phyloP scores from a whole-genome alignment of 2,888 invertebrate species.

The Ferrisia virgata region DNA sequence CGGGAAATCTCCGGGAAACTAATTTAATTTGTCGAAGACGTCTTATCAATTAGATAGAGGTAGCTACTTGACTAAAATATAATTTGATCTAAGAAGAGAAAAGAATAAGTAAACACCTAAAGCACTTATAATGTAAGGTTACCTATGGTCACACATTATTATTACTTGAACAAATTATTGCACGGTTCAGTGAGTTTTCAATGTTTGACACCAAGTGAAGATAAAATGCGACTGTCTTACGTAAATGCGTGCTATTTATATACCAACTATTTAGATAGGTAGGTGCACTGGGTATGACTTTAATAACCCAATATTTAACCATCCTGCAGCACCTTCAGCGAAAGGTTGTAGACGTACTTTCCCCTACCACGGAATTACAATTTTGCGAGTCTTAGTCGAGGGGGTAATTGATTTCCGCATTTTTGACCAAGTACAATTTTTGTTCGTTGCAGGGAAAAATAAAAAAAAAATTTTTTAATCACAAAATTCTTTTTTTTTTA shows the following conservation, averaged over 20 bases:
- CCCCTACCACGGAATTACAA: too few relatives aligned
- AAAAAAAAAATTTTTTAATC: too few relatives aligned
- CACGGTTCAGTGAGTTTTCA: constrained; percentile 6
- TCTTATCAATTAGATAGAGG: too few relatives aligned
- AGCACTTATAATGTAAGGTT: not conserved
- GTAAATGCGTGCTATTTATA: not conserved
- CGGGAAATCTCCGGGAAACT: too few relatives aligned
- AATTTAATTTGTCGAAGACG: too few relatives aligned
- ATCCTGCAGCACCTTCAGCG: not conserved
- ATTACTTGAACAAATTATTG: not conserved
- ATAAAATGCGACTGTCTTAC: not conserved
- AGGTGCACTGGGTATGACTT: too few relatives aligned
- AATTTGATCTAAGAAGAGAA: not conserved
- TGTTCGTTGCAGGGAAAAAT: too few relatives aligned
- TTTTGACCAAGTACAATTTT: too few relatives aligned
- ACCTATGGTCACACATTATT: not conserved
- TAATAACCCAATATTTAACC: not conserved
- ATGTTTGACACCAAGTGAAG: constrained; percentile 19
- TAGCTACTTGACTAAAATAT: not conserved
- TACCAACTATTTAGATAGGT: not conserved
- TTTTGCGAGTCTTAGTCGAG: too few relatives aligned
- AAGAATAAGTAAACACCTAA: not conserved
- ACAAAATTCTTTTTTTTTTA: too few relatives aligned
- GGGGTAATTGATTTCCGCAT: too few relatives aligned
- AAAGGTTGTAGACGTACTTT: not conserved